Evolutionary conservation across 2,797 vertebrate genomes (phyloP).

Genomic region (Eulemur rubriventer): DNA sequence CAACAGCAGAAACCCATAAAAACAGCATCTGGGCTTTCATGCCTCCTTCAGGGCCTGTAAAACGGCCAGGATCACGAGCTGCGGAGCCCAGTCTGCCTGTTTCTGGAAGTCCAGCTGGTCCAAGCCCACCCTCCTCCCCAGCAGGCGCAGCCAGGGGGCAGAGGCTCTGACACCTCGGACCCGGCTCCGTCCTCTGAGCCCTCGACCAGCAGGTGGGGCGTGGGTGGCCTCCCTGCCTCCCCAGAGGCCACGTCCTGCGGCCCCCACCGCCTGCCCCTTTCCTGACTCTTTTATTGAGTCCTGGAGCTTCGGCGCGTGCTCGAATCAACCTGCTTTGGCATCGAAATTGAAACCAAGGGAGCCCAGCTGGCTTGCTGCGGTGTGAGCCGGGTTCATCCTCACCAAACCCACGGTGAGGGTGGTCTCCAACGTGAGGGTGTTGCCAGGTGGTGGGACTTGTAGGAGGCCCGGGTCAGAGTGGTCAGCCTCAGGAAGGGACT

Average conservation of each 20-base stretch:
- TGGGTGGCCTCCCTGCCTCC: too few species aligned
- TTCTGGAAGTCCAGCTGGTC: not conserved
- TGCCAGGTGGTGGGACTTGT: not conserved
- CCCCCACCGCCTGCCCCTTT: not conserved
- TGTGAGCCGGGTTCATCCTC: not conserved
- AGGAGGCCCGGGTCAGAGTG: not conserved
- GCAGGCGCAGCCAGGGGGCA: not conserved
- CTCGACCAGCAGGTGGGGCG: rapidly evolving
- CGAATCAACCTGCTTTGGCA: not conserved
- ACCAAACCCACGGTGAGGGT: not conserved
- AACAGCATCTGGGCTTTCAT: not conserved
- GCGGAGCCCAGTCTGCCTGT: not conserved
- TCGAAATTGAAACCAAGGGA: not conserved
- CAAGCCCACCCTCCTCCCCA: rapidly evolving
- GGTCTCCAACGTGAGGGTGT: not conserved
- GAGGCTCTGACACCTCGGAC: not conserved
- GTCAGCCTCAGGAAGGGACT: not conserved
- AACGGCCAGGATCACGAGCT: rapidly evolving
- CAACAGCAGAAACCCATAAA: not conserved
- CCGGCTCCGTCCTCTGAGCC: not conserved
- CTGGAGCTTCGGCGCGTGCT: not conserved
- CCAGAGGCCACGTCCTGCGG: rapidly evolving
- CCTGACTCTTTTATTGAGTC: not conserved
- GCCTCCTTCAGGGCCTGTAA: not conserved
- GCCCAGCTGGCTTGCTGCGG: not conserved